Percentiles rank a stretch among this genome's conserved stretches.
phyloP scores from a whole-genome alignment of 2,888 invertebrate genomes.

The Eledona agricola region DNA sequence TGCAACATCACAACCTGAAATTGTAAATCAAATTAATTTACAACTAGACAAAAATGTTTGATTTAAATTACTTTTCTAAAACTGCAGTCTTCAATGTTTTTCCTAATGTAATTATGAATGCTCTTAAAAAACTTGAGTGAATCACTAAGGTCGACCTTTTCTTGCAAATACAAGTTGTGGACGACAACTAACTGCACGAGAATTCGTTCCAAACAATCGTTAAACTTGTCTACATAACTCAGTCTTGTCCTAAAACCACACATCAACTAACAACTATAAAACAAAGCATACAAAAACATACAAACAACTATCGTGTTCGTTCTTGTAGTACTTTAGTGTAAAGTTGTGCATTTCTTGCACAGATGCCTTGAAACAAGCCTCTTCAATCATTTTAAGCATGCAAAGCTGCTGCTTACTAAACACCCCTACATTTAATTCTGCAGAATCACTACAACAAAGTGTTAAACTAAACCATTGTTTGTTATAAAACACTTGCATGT shows the following conservation, averaged over 20 bases:
- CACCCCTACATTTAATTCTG: slow-evolving; percentile 5
- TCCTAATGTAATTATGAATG: slow-evolving; percentile 40
- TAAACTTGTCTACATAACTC: slow-evolving; percentile 35
- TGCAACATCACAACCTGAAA: slow-evolving; percentile 21
- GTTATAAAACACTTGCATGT: no score
- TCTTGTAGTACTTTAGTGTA: slow-evolving; percentile 39
- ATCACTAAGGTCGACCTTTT: slow-evolving; percentile 42
- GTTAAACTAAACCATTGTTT: slow-evolving; percentile 2
- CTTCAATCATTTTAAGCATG: slow-evolving; percentile 17
- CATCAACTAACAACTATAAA: slow-evolving; percentile 23
- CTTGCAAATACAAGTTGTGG: slow-evolving; percentile 38
- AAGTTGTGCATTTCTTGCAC: slow-evolving; percentile 41
- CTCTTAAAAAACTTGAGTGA: slow-evolving; percentile 43
- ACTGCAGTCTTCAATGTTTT: slow-evolving; percentile 40
- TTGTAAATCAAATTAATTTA: not conserved
- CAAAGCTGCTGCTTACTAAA: slow-evolving; percentile 2
- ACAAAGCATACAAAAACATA: slow-evolving; percentile 29
- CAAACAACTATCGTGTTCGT: slow-evolving; percentile 40
- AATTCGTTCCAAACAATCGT: slow-evolving; percentile 37
- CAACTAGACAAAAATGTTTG: no score
- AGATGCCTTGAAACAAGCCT: slow-evolving; percentile 33
- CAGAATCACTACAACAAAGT: slow-evolving; percentile 16
- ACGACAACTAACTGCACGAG: slow-evolving; percentile 39
- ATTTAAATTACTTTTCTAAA: slow-evolving; percentile 44
- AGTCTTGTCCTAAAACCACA: slow-evolving; percentile 32